Evolutionary conservation across 2,113 vertebrate genomes (phyloP).

Genomic region (Cryptoleucopteryx plumbea): DNA sequence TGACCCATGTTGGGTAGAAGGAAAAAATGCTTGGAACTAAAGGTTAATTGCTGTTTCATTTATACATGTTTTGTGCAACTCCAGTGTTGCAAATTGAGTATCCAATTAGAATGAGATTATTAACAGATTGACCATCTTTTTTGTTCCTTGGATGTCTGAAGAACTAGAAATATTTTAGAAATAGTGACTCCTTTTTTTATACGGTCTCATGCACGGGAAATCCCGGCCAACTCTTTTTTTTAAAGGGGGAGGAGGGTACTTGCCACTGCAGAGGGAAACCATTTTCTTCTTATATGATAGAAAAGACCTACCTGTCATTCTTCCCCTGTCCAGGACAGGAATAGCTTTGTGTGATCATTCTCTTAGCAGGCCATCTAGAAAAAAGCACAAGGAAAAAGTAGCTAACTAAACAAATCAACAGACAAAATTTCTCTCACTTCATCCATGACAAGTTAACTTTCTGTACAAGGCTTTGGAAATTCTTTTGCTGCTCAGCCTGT

Average conservation of each 20-base stretch:
- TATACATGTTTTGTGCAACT: constrained; percentile 46
- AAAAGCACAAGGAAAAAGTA: not conserved
- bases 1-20: constrained; percentile 45
- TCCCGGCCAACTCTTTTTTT: not conserved
- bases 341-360: not conserved
- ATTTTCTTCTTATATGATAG: not conserved
- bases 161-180: constrained; percentile 31
- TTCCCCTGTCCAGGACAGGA: not conserved
- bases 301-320: not conserved
- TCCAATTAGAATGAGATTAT: constrained; percentile 66
- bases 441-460: not conserved
- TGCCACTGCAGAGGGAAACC: not conserved
- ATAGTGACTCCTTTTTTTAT: not conserved
- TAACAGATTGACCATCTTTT: constrained; percentile 46
- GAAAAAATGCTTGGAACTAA: constrained; percentile 56
- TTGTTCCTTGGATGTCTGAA: constrained; percentile 44
- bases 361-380: not conserved
- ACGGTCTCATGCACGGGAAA: not conserved
- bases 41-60: constrained; percentile 75
- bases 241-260: not conserved
- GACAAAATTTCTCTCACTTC: not conserved
- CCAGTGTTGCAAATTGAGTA: constrained; percentile 44
- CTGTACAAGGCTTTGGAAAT: not conserved
- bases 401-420: not conserved
- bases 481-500: not conserved